Evolutionary conservation across 2,888 invertebrate species (phyloP).

Genomic region (Cecidostiba fungosa): DNA sequence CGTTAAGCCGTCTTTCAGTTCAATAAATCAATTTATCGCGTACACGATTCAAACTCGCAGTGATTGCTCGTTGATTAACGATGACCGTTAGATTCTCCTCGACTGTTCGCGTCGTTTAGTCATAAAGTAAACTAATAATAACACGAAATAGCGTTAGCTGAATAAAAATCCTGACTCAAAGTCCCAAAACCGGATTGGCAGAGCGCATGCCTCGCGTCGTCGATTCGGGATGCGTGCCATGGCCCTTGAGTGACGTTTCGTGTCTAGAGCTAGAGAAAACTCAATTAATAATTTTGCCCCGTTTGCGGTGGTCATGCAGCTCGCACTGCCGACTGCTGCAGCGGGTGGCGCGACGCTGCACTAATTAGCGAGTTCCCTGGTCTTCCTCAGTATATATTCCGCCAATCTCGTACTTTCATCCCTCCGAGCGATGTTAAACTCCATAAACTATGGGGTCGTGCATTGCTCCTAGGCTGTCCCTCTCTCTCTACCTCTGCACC

Average conservation of each 20-base stretch:
- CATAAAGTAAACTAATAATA: too few relatives aligned
- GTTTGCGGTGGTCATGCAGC: conserved; percentile 47
- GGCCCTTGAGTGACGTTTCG: conserved; percentile 47
- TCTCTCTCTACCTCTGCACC: conserved; percentile 10
- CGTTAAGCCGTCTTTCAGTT: conserved; percentile 23
- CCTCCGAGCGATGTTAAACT: conserved; percentile 67
- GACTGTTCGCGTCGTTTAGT: too few relatives aligned
- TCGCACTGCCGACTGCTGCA: conserved; percentile 55
- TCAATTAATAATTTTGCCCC: conserved; percentile 68
- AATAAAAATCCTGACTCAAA: too few relatives aligned
- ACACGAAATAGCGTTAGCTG: too few relatives aligned
- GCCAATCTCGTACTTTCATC: conserved; percentile 67
- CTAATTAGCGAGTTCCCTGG: conserved; percentile 66
- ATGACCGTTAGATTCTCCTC: too few relatives aligned
- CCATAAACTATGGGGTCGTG: conserved; percentile 65
- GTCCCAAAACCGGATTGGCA: too few relatives aligned
- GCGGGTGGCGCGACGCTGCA: conserved; percentile 36
- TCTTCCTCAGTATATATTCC: conserved; percentile 63
- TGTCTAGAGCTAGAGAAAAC: conserved; percentile 54
- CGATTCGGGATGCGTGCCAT: not conserved
- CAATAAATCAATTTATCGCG: conserved; percentile 20
- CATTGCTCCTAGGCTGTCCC: conserved; percentile 12
- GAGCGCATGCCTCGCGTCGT: too few relatives aligned
- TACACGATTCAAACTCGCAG: not conserved
- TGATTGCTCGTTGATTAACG: too few relatives aligned